phyloP scores from a whole-genome alignment of 2,888 invertebrate genomes.

The Drosophila robusta region DNA sequence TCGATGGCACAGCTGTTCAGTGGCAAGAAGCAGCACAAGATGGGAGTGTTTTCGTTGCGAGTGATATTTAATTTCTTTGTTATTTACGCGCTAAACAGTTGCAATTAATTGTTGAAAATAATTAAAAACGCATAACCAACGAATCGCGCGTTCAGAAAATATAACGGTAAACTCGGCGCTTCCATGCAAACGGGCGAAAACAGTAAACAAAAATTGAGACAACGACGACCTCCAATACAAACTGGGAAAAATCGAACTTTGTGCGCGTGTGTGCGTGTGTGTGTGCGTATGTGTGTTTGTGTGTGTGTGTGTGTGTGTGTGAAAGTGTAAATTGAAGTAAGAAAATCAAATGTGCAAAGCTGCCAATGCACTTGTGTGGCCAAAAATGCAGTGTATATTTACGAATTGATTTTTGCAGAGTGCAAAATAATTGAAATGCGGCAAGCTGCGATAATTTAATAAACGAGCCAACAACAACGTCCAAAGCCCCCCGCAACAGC shows the following conservation, averaged over 20 bases:
- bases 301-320: conserved; percentile 7
- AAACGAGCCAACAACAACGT: conserved; percentile 32
- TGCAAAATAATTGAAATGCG: conserved; percentile 46
- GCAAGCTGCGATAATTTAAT: conserved; percentile 40
- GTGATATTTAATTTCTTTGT: conserved; percentile 47
- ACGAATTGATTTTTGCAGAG: conserved; percentile 30
- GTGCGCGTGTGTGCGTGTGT: conserved; percentile 49
- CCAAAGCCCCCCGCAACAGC: neutral
- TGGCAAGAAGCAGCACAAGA: conserved; percentile 63
- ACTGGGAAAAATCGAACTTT: conserved; percentile 80
- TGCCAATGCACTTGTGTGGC: conserved; percentile 22
- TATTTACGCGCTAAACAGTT: conserved; percentile 55
- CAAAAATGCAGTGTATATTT: conserved; percentile 22
- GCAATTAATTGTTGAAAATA: conserved; percentile 41
- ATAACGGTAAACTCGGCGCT: conserved; percentile 22
- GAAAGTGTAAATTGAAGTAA: conserved; percentile 50
- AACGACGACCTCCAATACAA: conserved; percentile 69
- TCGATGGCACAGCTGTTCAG: conserved; percentile 61
- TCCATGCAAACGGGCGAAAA: conserved; percentile 41
- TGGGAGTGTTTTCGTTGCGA: conserved; percentile 74
- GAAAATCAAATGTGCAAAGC: conserved; percentile 50
- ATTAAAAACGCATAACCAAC: conserved; percentile 16
- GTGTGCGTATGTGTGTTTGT: conserved; percentile 8
- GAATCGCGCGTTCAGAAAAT: conserved; percentile 17
- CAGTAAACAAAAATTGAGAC: conserved; percentile 52